Evolutionary conservation across 92 coral and sea anemone genomes (phyloP), one percentile per base, ranked within the genome.

Genomic region (Virgularia gustaviana): DNA sequence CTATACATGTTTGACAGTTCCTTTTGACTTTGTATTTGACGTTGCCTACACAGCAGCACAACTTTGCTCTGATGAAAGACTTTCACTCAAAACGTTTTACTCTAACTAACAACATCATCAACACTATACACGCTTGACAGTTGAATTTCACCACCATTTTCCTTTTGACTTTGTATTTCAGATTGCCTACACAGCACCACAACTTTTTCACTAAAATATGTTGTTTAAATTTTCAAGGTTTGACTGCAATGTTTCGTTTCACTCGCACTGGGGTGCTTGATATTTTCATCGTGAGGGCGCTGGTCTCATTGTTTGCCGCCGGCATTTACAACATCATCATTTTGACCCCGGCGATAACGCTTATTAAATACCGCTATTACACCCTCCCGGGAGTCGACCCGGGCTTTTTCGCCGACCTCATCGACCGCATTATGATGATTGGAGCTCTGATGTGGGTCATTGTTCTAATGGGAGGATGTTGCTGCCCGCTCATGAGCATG

Each of bases 261-360:
- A 4, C 72, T 16, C 27, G 56, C 23, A 65, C 72, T 3, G 72
- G 36, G 24, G 72, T 65, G 51, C 24, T 65, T 49, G 96, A 89
- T 31, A 81, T 80, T 20, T 91, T 91, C 72, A 79, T 79, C 53
- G 76, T 89, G 29, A 85, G 97, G 12, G 97, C 97, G 4, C 76
- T 88, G 38, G 85, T 96, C 18, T 85, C 97, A 36, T 86, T 91
- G 29, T 86, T 91, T 49, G 88, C 88, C 13, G 96, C 96, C 22
- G 71, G 80, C 49, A 44, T 91, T 56, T 91, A 82, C 55, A 72
- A 76, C 74, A 83, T 90, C 33, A 85, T 84, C 0, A 90, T 91
- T 49, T 77, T 91, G 25, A 89, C 96, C 13, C 97, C 97, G 11
- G 97, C 97, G 18, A 89, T 91, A 96, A 79, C 87, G 45, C 84